phyloP scores from a whole-genome alignment of 64 coral and sea anemone species.

The Montipora efflorescens region DNA sequence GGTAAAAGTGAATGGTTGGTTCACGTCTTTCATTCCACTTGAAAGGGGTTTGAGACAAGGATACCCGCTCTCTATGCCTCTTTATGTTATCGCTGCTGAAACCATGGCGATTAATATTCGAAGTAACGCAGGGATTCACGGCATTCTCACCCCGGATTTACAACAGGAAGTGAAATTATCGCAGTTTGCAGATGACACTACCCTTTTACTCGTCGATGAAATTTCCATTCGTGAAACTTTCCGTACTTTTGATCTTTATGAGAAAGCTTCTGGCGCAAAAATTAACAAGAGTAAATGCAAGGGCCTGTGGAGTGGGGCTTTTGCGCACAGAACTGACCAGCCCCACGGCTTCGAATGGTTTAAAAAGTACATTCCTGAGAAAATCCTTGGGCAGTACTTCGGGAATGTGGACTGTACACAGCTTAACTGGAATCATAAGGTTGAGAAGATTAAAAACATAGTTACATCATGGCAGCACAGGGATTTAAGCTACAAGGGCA shows the following conservation, averaged over 20 bases:
- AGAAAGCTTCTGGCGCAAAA: constrained; percentile 49
- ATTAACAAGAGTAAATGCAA: constrained; percentile 48
- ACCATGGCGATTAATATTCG: not conserved
- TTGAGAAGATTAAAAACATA: no score
- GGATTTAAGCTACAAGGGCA: no score
- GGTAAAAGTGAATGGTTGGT: not conserved
- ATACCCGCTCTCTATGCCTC: constrained; percentile 37
- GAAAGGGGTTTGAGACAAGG: not conserved
- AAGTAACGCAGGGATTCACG: not conserved
- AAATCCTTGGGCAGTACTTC: no score
- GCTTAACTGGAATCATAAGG: no score
- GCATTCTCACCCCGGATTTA: not conserved
- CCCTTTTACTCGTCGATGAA: not conserved
- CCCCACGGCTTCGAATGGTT: no score
- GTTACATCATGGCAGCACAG: no score
- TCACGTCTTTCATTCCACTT: not conserved
- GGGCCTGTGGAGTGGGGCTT: not conserved
- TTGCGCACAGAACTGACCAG: no score
- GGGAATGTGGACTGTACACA: no score
- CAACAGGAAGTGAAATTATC: not conserved
- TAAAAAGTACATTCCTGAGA: no score
- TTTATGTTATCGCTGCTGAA: constrained; percentile 51
- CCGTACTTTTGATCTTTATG: not conserved
- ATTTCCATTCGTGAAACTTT: constrained; percentile 14
- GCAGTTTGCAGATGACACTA: constrained; percentile 63